Conservation (phyloP, 2,797 vertebrate species). For the Tauraco hartlaubi region DNA sequence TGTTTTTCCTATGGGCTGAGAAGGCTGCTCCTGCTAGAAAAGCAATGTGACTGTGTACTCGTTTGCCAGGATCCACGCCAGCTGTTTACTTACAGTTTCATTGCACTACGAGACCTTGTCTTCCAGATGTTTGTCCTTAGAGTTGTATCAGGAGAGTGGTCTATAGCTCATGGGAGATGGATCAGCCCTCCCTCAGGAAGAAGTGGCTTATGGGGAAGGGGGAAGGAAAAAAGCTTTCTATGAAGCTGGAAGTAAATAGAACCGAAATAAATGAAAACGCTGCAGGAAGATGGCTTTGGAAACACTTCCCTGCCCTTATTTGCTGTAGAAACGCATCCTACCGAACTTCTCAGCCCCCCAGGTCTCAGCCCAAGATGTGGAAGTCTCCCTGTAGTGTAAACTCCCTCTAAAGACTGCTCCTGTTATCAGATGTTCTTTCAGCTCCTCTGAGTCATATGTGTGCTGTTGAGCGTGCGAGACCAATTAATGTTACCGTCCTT, state of each 20-base stretch:
- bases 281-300: slow-evolving; percentile 30
- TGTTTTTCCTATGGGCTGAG: slow-evolving; percentile 23
- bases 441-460: slow-evolving; percentile 68
- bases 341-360: not conserved
- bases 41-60: not conserved
- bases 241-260: slow-evolving; percentile 35
- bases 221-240: not conserved
- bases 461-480: slow-evolving; percentile 77
- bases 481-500: slow-evolving; percentile 77
- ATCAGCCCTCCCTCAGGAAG: slow-evolving; percentile 13
- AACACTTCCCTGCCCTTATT: not conserved
- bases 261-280: not conserved
- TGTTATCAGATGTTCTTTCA: slow-evolving; percentile 59
- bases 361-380: not conserved
- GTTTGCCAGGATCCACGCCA: not conserved
- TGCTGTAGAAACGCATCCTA: slow-evolving; percentile 25
- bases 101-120: slow-evolving; percentile 37
- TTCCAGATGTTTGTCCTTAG: slow-evolving; percentile 28
- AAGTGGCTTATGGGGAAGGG: not conserved
- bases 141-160: not conserved
- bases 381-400: slow-evolving; percentile 27
- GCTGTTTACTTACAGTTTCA: slow-evolving; percentile 59
- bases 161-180: slow-evolving; percentile 54
- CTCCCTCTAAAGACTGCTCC: slow-evolving; percentile 42
- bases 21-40: slow-evolving; percentile 5